Evolutionary conservation across 1,140 invertebrate genomes (phyloP).

Genomic region (Musca vetustissima): DNA sequence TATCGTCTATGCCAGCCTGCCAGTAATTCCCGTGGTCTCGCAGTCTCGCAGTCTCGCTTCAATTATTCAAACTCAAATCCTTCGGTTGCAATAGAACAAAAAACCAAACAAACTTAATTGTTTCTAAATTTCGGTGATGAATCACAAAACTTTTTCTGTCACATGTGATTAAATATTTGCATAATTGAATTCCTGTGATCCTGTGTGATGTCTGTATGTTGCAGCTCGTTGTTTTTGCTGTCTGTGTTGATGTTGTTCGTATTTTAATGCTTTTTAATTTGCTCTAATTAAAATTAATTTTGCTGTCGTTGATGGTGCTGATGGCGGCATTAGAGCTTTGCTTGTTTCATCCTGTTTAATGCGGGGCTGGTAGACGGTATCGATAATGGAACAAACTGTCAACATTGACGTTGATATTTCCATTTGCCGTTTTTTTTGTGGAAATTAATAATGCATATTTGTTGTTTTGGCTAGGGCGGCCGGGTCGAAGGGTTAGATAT

Average conservation of each 20-base stretch:
- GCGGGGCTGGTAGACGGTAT: neutral
- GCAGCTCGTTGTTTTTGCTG: neutral
- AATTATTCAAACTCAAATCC: neutral
- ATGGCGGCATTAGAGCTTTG: neutral
- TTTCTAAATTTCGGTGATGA: neutral
- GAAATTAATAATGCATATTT: neutral
- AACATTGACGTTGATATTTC: neutral
- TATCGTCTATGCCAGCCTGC: neutral
- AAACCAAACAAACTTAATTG: neutral
- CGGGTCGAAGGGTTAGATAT: no score
- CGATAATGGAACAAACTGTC: neutral
- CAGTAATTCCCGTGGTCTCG: no score
- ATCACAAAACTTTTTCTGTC: neutral
- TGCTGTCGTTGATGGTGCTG: neutral
- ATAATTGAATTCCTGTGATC: no score
- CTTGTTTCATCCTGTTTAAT: neutral
- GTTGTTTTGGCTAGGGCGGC: no score
- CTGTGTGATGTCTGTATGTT: no score
- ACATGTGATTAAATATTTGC: neutral
- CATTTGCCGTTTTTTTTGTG: neutral
- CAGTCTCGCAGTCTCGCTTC: neutral
- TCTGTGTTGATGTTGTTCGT: neutral
- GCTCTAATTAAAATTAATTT: slow-evolving; percentile 12
- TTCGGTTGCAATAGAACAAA: neutral
- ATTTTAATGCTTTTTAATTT: slow-evolving; percentile 4